Evolutionary conservation across 2,113 vertebrate genomes (phyloP).

Genomic region (Aspidoscelis tigris): DNA sequence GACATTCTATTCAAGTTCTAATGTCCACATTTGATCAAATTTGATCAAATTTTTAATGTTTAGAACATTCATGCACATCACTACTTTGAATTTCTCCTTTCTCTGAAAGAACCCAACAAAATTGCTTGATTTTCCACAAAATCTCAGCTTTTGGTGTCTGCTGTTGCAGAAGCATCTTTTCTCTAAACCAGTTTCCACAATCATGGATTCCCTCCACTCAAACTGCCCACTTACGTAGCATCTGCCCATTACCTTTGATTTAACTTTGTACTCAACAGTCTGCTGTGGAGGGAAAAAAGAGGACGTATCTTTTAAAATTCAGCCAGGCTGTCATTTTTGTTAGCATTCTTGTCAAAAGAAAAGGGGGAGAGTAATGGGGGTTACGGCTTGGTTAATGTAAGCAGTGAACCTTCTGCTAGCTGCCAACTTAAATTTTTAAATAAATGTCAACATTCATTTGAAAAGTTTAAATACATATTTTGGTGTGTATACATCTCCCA

Average conservation of each 20-base stretch:
- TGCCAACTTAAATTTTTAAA: constrained; percentile 64
- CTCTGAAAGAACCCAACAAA: too few species aligned
- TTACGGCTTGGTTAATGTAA: constrained; percentile 61
- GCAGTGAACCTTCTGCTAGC: constrained; percentile 55
- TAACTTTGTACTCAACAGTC: constrained; percentile 51
- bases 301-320: constrained; percentile 24
- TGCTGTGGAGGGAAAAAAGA: constrained; percentile 24
- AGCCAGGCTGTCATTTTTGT: constrained; percentile 54
- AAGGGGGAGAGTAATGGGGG: constrained; percentile 64
- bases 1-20: too few species aligned
- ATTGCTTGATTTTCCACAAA: too few species aligned
- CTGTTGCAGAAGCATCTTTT: too few species aligned
- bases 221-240: neutral
- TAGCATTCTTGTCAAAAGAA: constrained; percentile 54
- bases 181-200: too few species aligned
- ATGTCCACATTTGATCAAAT: too few species aligned
- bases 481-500: constrained; percentile 19
- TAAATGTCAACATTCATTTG: constrained; percentile 69
- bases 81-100: too few species aligned
- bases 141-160: too few species aligned
- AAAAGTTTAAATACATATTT: constrained; percentile 61
- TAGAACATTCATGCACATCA: too few species aligned
- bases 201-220: neutral
- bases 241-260: constrained; percentile 57
- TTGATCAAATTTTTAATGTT: too few species aligned